Evolutionary conservation across 1,140 invertebrate genomes (phyloP).

Genomic region (Trypoxylus dichotomus): DNA sequence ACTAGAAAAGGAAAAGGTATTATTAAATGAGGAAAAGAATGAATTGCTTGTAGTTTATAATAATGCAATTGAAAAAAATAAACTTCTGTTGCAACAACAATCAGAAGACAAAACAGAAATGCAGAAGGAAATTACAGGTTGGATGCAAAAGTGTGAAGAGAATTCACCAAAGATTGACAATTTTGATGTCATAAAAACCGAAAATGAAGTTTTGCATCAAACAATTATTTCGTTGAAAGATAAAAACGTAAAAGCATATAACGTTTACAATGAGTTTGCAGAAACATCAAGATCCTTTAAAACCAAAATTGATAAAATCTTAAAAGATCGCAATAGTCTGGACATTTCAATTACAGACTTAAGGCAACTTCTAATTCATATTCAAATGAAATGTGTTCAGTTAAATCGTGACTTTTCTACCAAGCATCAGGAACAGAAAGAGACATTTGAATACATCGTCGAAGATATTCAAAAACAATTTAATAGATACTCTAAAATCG

Average conservation of each 20-base stretch:
- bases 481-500: slow-evolving; percentile 36
- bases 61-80: background rate
- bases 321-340: slow-evolving; percentile 33
- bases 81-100: background rate
- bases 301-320: slow-evolving; percentile 33
- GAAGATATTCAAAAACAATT: slow-evolving; percentile 42
- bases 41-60: slow-evolving; percentile 17
- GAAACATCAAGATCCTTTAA: background rate
- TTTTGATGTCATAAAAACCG: background rate
- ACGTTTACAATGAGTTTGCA: slow-evolving; percentile 9
- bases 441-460: slow-evolving; percentile 36
- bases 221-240: slow-evolving; percentile 12
- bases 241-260: slow-evolving; percentile 13
- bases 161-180: background rate
- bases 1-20: slow-evolving; percentile 19
- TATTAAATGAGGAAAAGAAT: slow-evolving; percentile 22
- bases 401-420: slow-evolving; percentile 19
- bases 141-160: background rate
- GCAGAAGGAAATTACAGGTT: background rate
- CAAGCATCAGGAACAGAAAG: slow-evolving; percentile 36
- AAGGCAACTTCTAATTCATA: slow-evolving; percentile 22
- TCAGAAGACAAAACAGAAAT: background rate
- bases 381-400: slow-evolving; percentile 33
- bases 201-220: slow-evolving; percentile 15
- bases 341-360: slow-evolving; percentile 34